A percentile compares a stretch with the other conserved stretches of the same genome.
Conservation (phyloP, 2,888 invertebrate species). For the Marasmarcha lunaedactyla region DNA sequence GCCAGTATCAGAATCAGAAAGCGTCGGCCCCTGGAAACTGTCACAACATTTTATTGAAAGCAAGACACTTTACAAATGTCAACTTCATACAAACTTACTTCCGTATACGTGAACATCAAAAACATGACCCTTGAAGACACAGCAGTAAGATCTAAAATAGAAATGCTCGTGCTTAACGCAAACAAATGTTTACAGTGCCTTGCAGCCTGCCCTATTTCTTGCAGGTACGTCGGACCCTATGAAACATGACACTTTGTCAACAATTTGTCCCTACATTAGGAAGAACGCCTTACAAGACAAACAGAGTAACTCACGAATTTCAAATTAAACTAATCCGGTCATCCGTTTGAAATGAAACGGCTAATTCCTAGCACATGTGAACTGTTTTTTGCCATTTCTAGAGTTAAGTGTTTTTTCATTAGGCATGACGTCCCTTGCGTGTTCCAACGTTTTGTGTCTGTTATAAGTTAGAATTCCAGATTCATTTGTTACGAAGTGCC, state of each 20-base stretch:
- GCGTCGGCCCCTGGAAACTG: neutral
- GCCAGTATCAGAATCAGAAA: conserved; percentile 22
- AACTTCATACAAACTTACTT: conserved; percentile 17
- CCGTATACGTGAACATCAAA: neutral
- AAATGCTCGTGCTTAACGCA: neutral
- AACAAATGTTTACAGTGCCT: conserved; percentile 19
- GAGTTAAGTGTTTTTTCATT: conserved; percentile 61
- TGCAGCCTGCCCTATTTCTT: conserved; percentile 28
- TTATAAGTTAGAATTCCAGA: conserved; percentile 11
- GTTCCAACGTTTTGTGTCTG: conserved; percentile 15
- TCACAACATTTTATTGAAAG: conserved; percentile 36
- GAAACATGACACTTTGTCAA: conserved; percentile 64
- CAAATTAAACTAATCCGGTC: conserved; percentile 60
- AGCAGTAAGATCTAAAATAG: conserved; percentile 23
- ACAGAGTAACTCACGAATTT: conserved; percentile 58
- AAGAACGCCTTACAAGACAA: conserved; percentile 51
- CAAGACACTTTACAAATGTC: conserved; percentile 46
- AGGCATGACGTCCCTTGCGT: conserved; percentile 37
- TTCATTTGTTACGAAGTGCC: conserved; percentile 27
- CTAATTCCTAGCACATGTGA: conserved; percentile 59
- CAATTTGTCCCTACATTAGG: conserved; percentile 61
- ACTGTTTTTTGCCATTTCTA: conserved; percentile 33
- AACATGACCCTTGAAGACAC: conserved; percentile 10
- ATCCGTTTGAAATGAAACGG: conserved; percentile 38
- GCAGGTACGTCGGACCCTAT: conserved; percentile 52